Conservation (phyloP, 2,888 invertebrate species). For the Cremastinae sp. region DNA sequence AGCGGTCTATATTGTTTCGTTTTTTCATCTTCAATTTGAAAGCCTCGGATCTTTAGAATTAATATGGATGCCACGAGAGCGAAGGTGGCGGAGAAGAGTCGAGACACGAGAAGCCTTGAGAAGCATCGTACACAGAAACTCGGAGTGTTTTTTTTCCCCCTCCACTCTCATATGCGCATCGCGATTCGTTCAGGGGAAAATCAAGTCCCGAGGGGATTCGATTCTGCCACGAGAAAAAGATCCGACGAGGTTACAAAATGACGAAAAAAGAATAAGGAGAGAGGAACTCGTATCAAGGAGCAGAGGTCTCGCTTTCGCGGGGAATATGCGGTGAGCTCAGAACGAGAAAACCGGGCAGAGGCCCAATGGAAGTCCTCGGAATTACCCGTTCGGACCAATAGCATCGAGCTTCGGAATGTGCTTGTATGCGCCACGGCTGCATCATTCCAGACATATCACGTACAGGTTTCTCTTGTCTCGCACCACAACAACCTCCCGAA, state of each 20-base stretch:
- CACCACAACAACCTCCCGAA: constrained; percentile 23
- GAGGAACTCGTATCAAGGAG: neutral
- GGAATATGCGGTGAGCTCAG: constrained; percentile 18
- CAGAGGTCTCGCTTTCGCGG: constrained; percentile 29
- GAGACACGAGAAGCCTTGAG: constrained; percentile 38
- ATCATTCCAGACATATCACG: constrained; percentile 39
- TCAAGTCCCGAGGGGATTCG: constrained; percentile 53
- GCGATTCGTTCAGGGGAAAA: constrained; percentile 57
- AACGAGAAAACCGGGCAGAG: constrained; percentile 56
- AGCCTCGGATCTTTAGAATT: constrained; percentile 55
- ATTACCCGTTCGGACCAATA: constrained; percentile 57
- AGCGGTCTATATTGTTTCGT: constrained; percentile 6
- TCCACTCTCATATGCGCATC: constrained; percentile 54
- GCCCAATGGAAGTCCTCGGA: constrained; percentile 47
- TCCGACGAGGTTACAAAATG: constrained; percentile 41
- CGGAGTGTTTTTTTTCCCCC: constrained; percentile 24
- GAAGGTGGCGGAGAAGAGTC: constrained; percentile 27
- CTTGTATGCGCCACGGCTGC: constrained; percentile 14
- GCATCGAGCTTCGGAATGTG: constrained; percentile 25
- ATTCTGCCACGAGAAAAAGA: constrained; percentile 48
- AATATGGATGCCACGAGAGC: constrained; percentile 59
- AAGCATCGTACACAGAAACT: constrained; percentile 42
- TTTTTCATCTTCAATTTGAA: neutral
- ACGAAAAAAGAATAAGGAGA: constrained; percentile 41
- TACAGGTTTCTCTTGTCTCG: constrained; percentile 48